Percentiles rank a stretch among this genome's conserved stretches.
Conservation (phyloP, 2,888 invertebrate genomes). For the Synergus itoensis region DNA sequence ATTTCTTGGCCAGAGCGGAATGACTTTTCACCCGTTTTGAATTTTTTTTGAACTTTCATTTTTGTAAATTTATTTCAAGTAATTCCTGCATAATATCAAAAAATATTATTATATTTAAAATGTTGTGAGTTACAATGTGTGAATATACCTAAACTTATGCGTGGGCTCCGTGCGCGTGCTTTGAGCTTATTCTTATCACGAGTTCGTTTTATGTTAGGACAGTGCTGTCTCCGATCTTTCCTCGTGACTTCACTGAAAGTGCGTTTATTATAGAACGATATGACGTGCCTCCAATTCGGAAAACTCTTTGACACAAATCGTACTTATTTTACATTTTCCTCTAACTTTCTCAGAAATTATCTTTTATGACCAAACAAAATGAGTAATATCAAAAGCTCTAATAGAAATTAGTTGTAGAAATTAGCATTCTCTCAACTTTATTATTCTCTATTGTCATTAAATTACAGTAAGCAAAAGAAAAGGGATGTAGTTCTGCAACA, state of each 20-base stretch:
- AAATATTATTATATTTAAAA: too few species aligned
- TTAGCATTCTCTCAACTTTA: background rate
- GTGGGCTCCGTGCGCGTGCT: constrained; percentile 15
- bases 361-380: background rate
- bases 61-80: too few species aligned
- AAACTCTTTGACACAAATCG: background rate
- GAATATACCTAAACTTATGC: background rate
- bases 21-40: too few species aligned
- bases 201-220: constrained; percentile 9
- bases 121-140: background rate
- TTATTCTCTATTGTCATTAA: background rate
- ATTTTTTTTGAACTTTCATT: too few species aligned
- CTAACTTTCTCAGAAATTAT: background rate
- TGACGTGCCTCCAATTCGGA: background rate
- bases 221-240: constrained; percentile 6
- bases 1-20: too few species aligned
- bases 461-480: background rate
- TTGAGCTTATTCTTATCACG: constrained; percentile 2
- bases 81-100: too few species aligned
- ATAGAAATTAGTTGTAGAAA: background rate
- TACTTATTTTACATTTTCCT: background rate
- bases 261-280: constrained; percentile 32
- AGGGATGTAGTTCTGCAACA: too few species aligned
- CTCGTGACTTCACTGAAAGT: constrained; percentile 31
- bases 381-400: background rate